Conservation (phyloP, 2,113 vertebrate species). For the Sylvia atricapilla region DNA sequence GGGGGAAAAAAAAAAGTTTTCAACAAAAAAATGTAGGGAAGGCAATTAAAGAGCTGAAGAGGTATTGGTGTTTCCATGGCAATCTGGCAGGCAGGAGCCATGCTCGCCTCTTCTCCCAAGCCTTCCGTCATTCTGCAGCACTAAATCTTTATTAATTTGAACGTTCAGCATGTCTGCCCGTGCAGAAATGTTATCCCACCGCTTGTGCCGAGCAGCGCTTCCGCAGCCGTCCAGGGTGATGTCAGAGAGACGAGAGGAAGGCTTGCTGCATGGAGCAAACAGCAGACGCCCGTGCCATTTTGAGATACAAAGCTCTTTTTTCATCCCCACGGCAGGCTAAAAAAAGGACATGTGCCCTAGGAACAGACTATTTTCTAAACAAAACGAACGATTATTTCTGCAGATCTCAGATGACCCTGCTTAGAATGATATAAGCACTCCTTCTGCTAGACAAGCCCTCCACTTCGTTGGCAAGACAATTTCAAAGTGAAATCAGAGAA, state of each 20-base stretch:
- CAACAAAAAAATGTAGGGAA: slow-evolving; percentile 1
- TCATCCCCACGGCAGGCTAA: slow-evolving; percentile 32
- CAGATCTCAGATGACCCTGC: neutral
- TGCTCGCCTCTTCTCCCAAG: neutral
- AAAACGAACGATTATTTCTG: slow-evolving; percentile 33
- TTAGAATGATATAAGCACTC: neutral
- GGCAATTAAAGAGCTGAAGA: slow-evolving; percentile 44
- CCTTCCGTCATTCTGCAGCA: neutral
- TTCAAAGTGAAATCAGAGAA: neutral
- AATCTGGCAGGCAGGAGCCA: neutral
- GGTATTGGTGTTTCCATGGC: slow-evolving; percentile 53
- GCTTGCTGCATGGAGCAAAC: neutral
- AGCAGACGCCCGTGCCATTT: slow-evolving; percentile 10
- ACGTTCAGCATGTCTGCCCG: neutral
- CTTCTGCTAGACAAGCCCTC: neutral
- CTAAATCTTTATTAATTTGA: slow-evolving; percentile 48
- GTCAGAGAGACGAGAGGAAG: neutral
- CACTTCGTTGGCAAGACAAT: neutral
- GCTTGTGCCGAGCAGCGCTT: neutral
- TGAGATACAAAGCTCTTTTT: slow-evolving; percentile 59
- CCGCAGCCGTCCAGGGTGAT: neutral
- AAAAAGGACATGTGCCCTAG: slow-evolving; percentile 63
- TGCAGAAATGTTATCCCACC: neutral
- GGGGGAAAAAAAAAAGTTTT: neutral
- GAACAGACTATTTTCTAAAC: slow-evolving; percentile 62